A percentile compares a stretch with the other conserved stretches of the same genome.
Evolutionary conservation across 2,888 invertebrate species (phyloP).

Genomic region (Scaptomyza flava): DNA sequence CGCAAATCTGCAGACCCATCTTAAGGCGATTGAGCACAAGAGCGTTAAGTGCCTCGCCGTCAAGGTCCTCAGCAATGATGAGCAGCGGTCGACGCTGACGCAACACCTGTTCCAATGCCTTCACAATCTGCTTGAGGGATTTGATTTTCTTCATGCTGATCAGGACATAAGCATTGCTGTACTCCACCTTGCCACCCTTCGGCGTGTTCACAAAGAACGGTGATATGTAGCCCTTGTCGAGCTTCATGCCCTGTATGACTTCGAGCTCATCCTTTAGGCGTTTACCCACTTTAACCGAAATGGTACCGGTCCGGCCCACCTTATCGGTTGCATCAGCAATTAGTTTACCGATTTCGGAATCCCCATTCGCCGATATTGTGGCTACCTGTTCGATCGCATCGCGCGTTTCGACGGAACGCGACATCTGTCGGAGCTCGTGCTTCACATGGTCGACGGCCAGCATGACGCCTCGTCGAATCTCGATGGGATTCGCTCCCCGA

Average conservation of each 20-base stretch:
- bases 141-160: conserved; percentile 99
- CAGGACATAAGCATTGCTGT: conserved; percentile 96
- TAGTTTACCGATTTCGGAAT: conserved; percentile 94
- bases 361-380: conserved; percentile 99
- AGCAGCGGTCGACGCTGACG: conserved; percentile 95
- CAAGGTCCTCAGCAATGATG: conserved; percentile 97
- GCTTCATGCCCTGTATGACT: conserved; percentile 99
- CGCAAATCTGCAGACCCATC: conserved; percentile 96
- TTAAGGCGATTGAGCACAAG: conserved; percentile 96
- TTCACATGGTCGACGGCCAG: conserved; percentile 97
- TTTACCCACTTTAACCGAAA: conserved; percentile 99
- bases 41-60: conserved; percentile 96
- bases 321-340: conserved; percentile 98
- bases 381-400: conserved; percentile 99
- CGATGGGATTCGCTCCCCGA: conserved; percentile 98
- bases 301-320: conserved; percentile 98
- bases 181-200: conserved; percentile 99
- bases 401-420: conserved; percentile 97
- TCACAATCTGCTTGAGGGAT: conserved; percentile 97
- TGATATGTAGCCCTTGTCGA: conserved; percentile 99
- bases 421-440: conserved; percentile 94
- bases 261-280: conserved; percentile 97
- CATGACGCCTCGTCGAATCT: conserved; percentile 97
- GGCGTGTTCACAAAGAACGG: conserved; percentile 99
- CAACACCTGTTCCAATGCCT: conserved; percentile 97